Evolutionary conservation across 2,113 vertebrate genomes (phyloP), one percentile per base, ranked within the genome.

Genomic region (Oplegnathus fasciatus): DNA sequence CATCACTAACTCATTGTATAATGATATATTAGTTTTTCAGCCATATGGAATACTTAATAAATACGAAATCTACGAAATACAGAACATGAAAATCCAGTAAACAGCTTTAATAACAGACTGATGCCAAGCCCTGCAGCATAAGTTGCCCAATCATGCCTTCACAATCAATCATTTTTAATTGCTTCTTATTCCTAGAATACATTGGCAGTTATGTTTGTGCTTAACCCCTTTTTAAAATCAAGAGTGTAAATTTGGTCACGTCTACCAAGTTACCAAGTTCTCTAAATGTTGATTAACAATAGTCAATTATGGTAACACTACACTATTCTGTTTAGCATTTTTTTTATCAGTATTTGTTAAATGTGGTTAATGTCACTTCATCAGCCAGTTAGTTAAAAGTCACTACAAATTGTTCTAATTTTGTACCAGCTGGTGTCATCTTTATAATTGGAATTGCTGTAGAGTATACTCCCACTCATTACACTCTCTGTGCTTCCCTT

Each of bases 111-210:
- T 67, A 60, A 60, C 52, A 50, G 48, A 8, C 48, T 66, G 18
- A 68, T 50, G 75, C 24, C n/a, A 18, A 37, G 7, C 4, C 17
- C 42, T 55, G 68, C 42, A 26, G 50, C 24, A 68, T 28, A 14
- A 24, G 48, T 70, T 44, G 24, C 30, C 73, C 28, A 32, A 62
- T 52, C 54, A 60, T 54, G 55, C 52, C 22, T 28, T 24, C 8
- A 8, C 52, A 50, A 61, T 81, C 10, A 76, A 66, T 76, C 6
- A 14, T 76, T 75, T 28, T 52, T 13, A 66, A 68, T 62, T 77
- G 3, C 9, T 44, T 55, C 32, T 40, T 34, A 55, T 61, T 55
- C 3, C n/a, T 28, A 44, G 2, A 30, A n/a, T 61, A 11, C 1
- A 1, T 14, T 46, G 60, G 46, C 3, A 72, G 34, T 28, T 14